phyloP scores from a whole-genome alignment of 1,140 invertebrate genomes.

The Bombus confusus region DNA sequence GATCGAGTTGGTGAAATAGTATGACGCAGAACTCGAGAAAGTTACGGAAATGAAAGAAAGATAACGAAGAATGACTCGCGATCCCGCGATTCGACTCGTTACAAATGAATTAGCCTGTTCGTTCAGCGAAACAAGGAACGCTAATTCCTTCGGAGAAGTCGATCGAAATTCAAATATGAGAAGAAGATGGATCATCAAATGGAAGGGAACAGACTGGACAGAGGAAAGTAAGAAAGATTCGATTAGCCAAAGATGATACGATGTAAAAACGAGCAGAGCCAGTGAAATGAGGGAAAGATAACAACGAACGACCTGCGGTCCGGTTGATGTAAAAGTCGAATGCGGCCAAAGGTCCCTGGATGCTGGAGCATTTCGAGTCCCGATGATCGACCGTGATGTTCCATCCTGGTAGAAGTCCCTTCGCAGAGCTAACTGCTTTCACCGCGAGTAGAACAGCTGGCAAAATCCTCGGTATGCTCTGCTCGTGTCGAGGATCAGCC shows the following conservation, averaged over 20 bases:
- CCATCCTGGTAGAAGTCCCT: constrained; percentile 86
- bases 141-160: no score
- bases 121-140: no score
- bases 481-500: constrained; percentile 84
- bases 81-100: no score
- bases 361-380: constrained; percentile 91
- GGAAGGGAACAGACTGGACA: background rate
- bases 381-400: constrained; percentile 87
- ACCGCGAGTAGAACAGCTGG: constrained; percentile 90
- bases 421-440: constrained; percentile 83
- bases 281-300: background rate
- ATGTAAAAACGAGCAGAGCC: no score
- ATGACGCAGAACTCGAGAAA: no score
- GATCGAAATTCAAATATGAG: no score
- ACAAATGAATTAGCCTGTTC: no score
- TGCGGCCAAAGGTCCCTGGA: constrained; percentile 89
- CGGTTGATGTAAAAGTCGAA: constrained; percentile 90
- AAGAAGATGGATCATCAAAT: no score
- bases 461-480: constrained; percentile 87
- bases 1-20: background rate
- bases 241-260: no score
- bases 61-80: background rate
- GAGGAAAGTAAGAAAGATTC: background rate
- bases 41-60: background rate
- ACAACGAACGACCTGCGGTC: constrained; percentile 83